Evolutionary conservation across 2,797 vertebrate genomes (phyloP), one percentile per base, ranked within the genome.

Genomic region (Meriones psammophilus): DNA sequence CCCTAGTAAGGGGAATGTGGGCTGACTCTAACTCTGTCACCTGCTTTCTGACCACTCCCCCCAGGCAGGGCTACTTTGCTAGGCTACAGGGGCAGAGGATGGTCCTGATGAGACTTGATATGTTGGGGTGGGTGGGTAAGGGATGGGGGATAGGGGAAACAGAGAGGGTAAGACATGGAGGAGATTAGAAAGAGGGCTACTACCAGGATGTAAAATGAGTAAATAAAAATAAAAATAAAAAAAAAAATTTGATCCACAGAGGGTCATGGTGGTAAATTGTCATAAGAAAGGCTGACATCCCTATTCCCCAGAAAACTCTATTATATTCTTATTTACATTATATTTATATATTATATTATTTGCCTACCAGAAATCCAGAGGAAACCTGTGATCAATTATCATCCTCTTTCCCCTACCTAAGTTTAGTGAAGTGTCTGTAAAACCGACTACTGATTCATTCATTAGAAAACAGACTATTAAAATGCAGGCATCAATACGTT

Each of bases 401-500:
- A 18, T 94, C 97, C 88, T 97, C 81, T 93, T 83, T 92, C 96
- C 91, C 93, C 94, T 80, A 22, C 83, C 68, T 88, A 76, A 91
- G 93, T 58, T 87, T 78, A 88, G 73, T 33, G 62, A 94, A 66
- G 33, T 74, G 1, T 77, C 76, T 96, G 54, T 95, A 94, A 93
- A 92, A 54, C 54, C 54, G 96, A 95, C 60, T 81, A 88, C 92
- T 88, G 78, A 92, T 68, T 71, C 50, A 39, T 77, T 97, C 92
- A 96, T 97, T 91, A 97, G 96, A 94, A 98, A 98, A 96, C 81
- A 97, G 87, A 88, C 66, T 97, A 85, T 97, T 98, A 97, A 97
- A 97, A 39, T 96, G 94, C 85, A 94, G 89, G 81, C 88, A 94
- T 94, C 97, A 98, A 97, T 97, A 92, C 50, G 81, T 95, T 98